Evolutionary conservation across 2,113 vertebrate species (phyloP), one percentile per base, ranked within the genome.

Genomic region (Penelope pileata): DNA sequence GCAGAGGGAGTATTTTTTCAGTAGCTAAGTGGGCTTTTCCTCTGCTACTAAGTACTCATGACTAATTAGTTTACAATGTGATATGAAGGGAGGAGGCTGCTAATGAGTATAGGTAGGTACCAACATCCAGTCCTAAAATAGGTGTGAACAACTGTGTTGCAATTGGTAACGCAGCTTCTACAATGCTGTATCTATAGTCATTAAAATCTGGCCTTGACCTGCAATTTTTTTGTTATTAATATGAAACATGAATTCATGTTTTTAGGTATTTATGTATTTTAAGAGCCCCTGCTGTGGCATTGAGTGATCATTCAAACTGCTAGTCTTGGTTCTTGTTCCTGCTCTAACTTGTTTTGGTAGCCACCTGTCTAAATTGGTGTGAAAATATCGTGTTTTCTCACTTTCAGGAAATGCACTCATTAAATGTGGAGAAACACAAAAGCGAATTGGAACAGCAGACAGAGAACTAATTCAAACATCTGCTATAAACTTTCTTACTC

Each of bases 361-460:
- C 36, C 77, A 91, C 40, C 34, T 90, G 38, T 70, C 91, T 67
- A 87, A 87, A 90, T 51, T 64, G n/a, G 36, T 80, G 11, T 56
- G 72, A 83, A 76, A 75, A 27, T 79, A 56, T 59, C 4, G 16
- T n/a, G n/a, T 16, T 59, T 96, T 86, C 94, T 94, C 30, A 18
- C 87, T 96, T 97, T 26, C 97, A 99, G 99, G 99, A 98, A 99
- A 99, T 66, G 99, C 99, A 80, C 98, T 99, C 94, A 98, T 99
- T 96, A 99, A 99, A 97, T 99, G 99, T 84, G 99, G 99, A 58
- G 99, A 99, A 98, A 99, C 99, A 4, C 98, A 99, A 97, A 99
- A 99, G 89, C 98, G 99, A 97, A 99, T 99, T 84, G 99, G 99
- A 76, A 98, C 98, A 32, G 99, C 99, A 30, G 99, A 99, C 97